Conservation (phyloP, 2,888 invertebrate species). For the Cephus spinipes region DNA sequence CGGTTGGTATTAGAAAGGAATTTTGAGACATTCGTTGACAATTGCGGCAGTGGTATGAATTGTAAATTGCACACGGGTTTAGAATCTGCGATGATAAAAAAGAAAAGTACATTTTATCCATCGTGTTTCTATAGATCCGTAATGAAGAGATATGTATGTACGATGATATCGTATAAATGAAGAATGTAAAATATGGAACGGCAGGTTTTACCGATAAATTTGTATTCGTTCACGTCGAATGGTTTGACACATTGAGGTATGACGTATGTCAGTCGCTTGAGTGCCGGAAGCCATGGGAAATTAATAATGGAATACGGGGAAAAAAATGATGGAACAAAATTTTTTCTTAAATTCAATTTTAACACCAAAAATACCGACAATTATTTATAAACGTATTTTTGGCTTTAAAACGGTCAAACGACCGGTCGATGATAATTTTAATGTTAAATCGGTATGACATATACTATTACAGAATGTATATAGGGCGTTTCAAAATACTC, state of each 20-base stretch:
- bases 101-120: neutral
- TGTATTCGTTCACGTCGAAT: neutral
- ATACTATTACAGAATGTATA: neutral
- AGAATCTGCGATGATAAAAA: neutral
- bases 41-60: neutral
- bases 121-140: neutral
- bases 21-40: slow-evolving; percentile 9
- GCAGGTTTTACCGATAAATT: neutral
- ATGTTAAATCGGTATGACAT: neutral
- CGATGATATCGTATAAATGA: neutral
- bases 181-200: neutral
- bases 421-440: too few relatives aligned
- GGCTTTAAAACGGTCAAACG: too few relatives aligned
- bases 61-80: neutral
- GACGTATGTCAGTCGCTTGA: neutral
- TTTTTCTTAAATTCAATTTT: neutral
- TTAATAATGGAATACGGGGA: neutral
- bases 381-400: too few relatives aligned
- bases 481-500: neutral
- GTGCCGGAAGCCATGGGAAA: neutral
- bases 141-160: neutral
- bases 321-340: neutral
- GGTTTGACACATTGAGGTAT: neutral
- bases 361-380: too few relatives aligned
- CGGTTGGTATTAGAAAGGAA: neutral